Evolutionary conservation across 2,797 vertebrate genomes (phyloP).

Genomic region (Dicrostonyx torquatus): DNA sequence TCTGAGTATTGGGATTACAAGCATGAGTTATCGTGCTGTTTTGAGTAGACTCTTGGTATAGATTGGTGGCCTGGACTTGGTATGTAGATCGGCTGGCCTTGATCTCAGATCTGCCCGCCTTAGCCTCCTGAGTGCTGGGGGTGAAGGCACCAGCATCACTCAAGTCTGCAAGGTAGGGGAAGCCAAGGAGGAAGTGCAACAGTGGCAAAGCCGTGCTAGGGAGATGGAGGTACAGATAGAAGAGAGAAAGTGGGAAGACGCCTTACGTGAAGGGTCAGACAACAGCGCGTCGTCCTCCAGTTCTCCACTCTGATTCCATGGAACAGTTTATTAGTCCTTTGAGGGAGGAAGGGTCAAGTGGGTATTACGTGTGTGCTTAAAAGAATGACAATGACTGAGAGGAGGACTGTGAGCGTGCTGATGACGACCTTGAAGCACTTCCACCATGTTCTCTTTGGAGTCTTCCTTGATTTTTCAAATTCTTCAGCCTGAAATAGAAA

Average conservation of each 20-base stretch:
- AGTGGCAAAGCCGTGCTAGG: not conserved
- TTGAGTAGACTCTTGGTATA: not conserved
- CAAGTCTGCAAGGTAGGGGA: not conserved
- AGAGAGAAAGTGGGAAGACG: not conserved
- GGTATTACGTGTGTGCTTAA: conserved; percentile 86
- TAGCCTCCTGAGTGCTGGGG: not conserved
- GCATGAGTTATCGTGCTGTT: not conserved
- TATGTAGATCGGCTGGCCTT: not conserved
- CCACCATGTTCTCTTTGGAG: conserved; percentile 91
- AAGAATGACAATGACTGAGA: conserved; percentile 90
- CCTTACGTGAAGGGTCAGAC: not conserved
- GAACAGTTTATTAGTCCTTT: conserved; percentile 57
- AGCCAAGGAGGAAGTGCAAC: not conserved
- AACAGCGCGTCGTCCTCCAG: not conserved
- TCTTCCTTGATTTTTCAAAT: conserved; percentile 87
- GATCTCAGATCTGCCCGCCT: too few relatives aligned
- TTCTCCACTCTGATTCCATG: not conserved
- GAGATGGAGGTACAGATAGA: not conserved
- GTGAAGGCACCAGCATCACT: not conserved
- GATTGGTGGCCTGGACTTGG: not conserved
- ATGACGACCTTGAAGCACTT: conserved; percentile 90
- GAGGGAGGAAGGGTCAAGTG: conserved; percentile 53
- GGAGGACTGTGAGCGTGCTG: conserved; percentile 85
- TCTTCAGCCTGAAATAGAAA: conserved; percentile 88
- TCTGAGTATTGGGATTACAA: not conserved